phyloP scores from a whole-genome alignment of 64 coral and sea anemone genomes.

The Dendronephthya gigantea region DNA sequence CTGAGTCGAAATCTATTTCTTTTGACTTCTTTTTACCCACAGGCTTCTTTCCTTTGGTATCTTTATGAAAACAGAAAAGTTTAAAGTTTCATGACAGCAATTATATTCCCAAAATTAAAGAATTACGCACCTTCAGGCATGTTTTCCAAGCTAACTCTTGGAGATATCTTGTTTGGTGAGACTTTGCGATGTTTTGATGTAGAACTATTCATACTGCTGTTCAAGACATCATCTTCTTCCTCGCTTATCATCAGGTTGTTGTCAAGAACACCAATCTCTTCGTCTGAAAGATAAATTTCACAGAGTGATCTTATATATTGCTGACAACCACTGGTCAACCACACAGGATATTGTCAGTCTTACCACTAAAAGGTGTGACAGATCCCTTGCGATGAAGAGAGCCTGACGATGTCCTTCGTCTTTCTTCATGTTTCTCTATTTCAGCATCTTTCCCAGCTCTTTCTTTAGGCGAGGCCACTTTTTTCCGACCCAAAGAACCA shows the following conservation, averaged over 20 bases:
- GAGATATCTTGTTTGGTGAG: neutral
- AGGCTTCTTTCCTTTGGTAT: neutral
- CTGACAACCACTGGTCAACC: neutral
- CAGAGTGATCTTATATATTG: neutral
- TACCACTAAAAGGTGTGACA: neutral
- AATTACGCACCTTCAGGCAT: neutral
- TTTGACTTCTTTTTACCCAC: neutral
- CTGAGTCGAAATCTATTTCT: neutral
- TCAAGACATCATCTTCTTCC: neutral
- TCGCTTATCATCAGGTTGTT: neutral
- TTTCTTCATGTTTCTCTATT: neutral
- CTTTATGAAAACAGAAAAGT: neutral
- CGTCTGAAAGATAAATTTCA: neutral
- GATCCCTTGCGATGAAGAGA: conserved; percentile 7
- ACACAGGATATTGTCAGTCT: neutral
- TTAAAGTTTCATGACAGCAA: neutral
- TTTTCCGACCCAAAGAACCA: neutral
- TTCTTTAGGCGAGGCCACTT: neutral
- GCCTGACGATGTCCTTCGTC: neutral
- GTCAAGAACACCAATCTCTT: neutral
- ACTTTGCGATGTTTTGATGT: neutral
- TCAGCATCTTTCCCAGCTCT: neutral
- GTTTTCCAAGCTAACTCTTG: neutral
- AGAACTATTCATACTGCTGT: neutral
- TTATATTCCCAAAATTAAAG: neutral